phyloP scores from a whole-genome alignment of 2,888 invertebrate genomes.

The Syritta pipiens region DNA sequence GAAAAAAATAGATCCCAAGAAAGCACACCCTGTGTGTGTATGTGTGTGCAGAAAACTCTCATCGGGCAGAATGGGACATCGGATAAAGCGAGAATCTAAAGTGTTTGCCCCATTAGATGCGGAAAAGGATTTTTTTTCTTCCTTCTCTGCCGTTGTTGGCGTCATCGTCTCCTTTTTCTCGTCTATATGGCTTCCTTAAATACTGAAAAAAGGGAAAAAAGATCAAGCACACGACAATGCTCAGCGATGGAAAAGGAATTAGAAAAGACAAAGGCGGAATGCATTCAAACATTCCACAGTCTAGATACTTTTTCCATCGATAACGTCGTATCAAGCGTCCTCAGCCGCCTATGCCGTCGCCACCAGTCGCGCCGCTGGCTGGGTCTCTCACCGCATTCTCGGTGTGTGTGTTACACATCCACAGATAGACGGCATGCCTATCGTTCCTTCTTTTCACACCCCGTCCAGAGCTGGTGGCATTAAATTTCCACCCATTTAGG shows the following conservation, averaged over 20 bases:
- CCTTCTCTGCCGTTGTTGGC: no score
- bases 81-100: constrained; percentile 17
- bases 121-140: constrained; percentile 13
- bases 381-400: no score
- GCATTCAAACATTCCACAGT: constrained; percentile 27
- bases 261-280: constrained; percentile 22
- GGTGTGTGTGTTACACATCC: no score
- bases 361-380: not conserved
- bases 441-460: constrained; percentile 6
- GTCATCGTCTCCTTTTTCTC: no score
- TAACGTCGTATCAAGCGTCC: constrained; percentile 55
- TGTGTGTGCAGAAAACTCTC: not conserved
- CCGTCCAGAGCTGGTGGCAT: constrained; percentile 3
- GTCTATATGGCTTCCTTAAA: no score
- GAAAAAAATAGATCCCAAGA: not conserved
- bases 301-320: constrained; percentile 38
- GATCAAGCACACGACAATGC: not conserved
- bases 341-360: not conserved
- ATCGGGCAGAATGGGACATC: constrained; percentile 28
- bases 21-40: not conserved
- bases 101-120: constrained; percentile 31
- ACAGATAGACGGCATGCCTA: constrained; percentile 22
- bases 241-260: constrained; percentile 38
- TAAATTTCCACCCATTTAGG: constrained; percentile 35
- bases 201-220: not conserved